These are phyloP conservation scores for Phalanger gymnotis DNA, from an alignment of 2,797 vertebrate genomes.

Conservation along the genomic window DNA sequence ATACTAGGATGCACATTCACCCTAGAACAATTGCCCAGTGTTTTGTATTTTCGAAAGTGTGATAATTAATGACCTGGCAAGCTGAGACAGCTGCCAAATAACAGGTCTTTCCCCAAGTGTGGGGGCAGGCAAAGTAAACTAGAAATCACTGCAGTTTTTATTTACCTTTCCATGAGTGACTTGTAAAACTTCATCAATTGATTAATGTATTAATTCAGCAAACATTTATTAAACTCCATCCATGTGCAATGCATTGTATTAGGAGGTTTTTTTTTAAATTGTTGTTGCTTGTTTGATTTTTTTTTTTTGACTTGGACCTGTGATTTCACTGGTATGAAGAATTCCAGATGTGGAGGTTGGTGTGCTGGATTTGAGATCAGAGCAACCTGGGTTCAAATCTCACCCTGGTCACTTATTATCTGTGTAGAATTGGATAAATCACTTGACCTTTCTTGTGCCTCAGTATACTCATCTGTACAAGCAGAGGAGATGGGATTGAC, in stretches of 20 bases:
- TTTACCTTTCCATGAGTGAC: not conserved
- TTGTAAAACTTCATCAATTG: not conserved
- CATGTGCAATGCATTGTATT: not conserved
- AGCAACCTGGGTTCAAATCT: not conserved
- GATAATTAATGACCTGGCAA: not conserved
- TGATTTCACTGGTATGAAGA: not conserved
- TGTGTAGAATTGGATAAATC: not conserved
- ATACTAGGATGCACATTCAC: constrained; percentile 11
- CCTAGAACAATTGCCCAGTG: not conserved
- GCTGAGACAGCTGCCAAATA: not conserved
- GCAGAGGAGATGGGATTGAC: not conserved
- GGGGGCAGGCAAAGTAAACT: not conserved
- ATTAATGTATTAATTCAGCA: not conserved
- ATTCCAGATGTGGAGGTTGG: not conserved
- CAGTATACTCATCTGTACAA: not conserved
- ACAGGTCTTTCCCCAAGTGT: not conserved
- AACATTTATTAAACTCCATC: not conserved
- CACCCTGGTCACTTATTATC: not conserved
- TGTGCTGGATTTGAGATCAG: not conserved
- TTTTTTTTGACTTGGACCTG: not conserved
- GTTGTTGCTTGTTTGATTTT: not conserved
- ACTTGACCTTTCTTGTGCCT: not conserved
- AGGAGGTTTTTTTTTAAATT: not conserved
- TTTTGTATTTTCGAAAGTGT: not conserved
- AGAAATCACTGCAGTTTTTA: not conserved